Evolutionary conservation across 1,140 invertebrate species (phyloP).

Genomic region (Battus philenor): DNA sequence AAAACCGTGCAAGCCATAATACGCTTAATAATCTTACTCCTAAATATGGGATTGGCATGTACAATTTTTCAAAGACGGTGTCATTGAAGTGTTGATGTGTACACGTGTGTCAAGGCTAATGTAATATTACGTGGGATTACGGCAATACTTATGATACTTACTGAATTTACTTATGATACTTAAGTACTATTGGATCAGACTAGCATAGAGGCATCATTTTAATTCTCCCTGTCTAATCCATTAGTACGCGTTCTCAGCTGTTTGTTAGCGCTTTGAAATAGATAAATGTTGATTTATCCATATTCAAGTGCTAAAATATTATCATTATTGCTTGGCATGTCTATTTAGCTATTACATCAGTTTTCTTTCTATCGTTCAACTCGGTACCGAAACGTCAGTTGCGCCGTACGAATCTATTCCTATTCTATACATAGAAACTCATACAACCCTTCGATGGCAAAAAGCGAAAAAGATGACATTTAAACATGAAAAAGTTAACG

Average conservation of each 20-base stretch:
- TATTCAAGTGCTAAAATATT: constrained; percentile 1
- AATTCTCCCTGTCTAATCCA: not conserved
- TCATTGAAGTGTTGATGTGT: constrained; percentile 32
- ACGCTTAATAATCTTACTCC: constrained; percentile 2
- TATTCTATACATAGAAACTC: constrained; percentile 26
- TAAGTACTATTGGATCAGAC: constrained; percentile 28
- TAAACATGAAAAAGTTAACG: constrained; percentile 41
- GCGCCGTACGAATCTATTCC: constrained; percentile 6
- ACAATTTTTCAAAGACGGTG: constrained; percentile 11
- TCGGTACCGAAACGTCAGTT: constrained; percentile 3
- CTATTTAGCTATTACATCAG: not conserved
- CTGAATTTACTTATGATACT: constrained; percentile 14
- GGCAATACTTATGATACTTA: constrained; percentile 31
- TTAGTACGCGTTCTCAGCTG: constrained; percentile 8
- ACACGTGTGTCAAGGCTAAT: constrained; percentile 32
- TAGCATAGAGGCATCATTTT: not conserved
- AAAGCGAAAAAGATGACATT: constrained; percentile 37
- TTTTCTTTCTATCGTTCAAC: constrained; percentile 10
- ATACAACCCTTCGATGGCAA: constrained; percentile 30
- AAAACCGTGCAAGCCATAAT: constrained; percentile 14
- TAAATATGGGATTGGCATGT: constrained; percentile 16
- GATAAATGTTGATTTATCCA: not conserved
- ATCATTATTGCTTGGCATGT: constrained; percentile 11
- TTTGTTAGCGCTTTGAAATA: constrained; percentile 4
- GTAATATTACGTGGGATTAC: constrained; percentile 50